Base-by-base conservation (phyloP, 2,888 invertebrate genomes). In the Cheilosia vernalis region DNA sequence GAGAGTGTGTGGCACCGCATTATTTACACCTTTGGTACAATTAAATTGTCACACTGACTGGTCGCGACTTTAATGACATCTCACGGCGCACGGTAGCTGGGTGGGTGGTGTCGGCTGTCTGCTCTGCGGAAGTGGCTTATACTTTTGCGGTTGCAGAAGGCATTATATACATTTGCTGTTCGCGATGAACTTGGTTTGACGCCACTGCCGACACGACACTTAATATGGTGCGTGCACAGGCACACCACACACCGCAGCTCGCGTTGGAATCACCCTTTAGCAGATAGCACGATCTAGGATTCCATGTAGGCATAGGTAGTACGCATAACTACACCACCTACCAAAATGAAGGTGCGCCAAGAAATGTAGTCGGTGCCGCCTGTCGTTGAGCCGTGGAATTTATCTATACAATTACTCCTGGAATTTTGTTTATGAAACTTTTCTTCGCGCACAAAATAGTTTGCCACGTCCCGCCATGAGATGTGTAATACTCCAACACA, bases 11-110 rank as follows among this genome's bases (percentile, higher is more conserved):
- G 2, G 61, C 44, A 69, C 61, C 70, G 42, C 79, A 76, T 76
- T 81, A 81, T 81, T 85, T 83, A 77, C 85, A 81, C 85, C 81
- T 85, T 77, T 67, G 76, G 80, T 77, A 81, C 85, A 81, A 85
- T 85, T 85, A 81, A 81, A 85, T 85, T 85, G 85, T 85, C 85
- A 85, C 81, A 77, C 76, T 76, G 77, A 81, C 61, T 85, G 72
- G 63, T 77, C 66, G 81, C 77, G 81, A 81, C 85, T 85, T 85
- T 85, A 85, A 85, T 85, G 85, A 67, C 58, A 77, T 77, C 76
- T 72, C 67, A 56, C 72, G 72, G n/a, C 49, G 37, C 9, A 15
- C 44, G 44, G 44, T 44, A 17, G n/a, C 7, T 30, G 60, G 21
- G 15, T 17, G 17, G 47, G 19, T 19, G 21, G 17, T 17, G 44